Conservation (phyloP, 2,888 invertebrate genomes). For the Homarus gammarus region DNA sequence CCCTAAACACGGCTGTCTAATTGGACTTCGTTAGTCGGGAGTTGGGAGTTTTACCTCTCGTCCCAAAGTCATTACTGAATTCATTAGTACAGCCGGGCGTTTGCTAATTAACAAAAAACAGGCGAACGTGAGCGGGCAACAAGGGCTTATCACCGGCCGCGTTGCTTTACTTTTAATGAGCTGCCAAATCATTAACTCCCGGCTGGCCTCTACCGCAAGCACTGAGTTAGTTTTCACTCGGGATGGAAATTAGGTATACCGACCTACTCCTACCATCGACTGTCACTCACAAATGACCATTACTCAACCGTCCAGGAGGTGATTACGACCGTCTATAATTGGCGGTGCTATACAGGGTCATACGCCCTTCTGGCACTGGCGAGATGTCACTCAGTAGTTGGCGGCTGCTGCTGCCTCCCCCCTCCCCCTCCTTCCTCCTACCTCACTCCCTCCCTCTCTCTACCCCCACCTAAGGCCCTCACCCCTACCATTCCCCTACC, state of each 20-base stretch:
- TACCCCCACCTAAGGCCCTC: neutral
- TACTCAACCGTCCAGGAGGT: slow-evolving; percentile 25
- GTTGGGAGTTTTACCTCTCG: slow-evolving; percentile 68
- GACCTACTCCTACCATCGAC: neutral
- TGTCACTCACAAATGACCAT: slow-evolving; percentile 21
- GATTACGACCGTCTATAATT: slow-evolving; percentile 49
- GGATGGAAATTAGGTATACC: neutral
- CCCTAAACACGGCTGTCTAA: slow-evolving; percentile 64
- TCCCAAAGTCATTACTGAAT: slow-evolving; percentile 75
- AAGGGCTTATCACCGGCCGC: slow-evolving; percentile 56
- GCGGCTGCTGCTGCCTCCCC: slow-evolving; percentile 50
- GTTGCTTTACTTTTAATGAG: slow-evolving; percentile 44
- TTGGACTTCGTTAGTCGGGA: slow-evolving; percentile 74
- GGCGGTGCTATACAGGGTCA: slow-evolving; percentile 30
- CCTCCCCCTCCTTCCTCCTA: neutral
- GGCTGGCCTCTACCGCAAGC: neutral
- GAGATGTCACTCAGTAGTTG: slow-evolving; percentile 65
- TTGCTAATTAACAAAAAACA: slow-evolving; percentile 75
- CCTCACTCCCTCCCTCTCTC: neutral
- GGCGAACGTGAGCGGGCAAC: slow-evolving; percentile 65
- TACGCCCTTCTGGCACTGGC: slow-evolving; percentile 53
- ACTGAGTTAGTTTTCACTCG: slow-evolving; percentile 9
- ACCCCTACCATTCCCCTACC: neutral
- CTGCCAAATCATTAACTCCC: slow-evolving; percentile 36
- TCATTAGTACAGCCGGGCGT: slow-evolving; percentile 73